Evolutionary conservation across 2,797 vertebrate genomes (phyloP).

Genomic region (Graptemys geographica): DNA sequence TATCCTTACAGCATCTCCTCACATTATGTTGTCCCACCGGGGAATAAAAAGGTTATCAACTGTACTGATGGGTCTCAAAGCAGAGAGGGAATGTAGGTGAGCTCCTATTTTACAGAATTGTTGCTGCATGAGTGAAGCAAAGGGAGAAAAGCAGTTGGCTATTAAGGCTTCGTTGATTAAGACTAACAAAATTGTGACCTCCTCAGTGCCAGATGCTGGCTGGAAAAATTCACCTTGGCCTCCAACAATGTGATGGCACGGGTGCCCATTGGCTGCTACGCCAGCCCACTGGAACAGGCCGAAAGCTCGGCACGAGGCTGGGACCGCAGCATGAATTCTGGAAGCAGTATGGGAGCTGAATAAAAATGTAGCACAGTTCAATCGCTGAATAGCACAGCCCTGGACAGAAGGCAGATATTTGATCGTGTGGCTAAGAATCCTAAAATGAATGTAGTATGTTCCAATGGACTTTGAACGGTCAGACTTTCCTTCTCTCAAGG

Average conservation of each 20-base stretch:
- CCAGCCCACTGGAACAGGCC: neutral
- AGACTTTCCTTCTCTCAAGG: neutral
- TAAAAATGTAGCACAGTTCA: neutral
- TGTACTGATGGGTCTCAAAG: neutral
- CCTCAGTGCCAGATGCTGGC: neutral
- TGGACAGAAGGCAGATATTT: neutral
- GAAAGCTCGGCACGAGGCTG: neutral
- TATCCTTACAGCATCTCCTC: neutral
- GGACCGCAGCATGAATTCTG: neutral
- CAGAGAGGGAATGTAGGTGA: neutral
- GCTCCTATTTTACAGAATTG: neutral
- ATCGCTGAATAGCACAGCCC: neutral
- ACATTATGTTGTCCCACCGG: neutral
- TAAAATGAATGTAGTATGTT: slow-evolving; percentile 49
- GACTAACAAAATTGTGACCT: neutral
- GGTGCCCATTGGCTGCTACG: neutral
- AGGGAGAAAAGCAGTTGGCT: neutral
- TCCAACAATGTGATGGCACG: slow-evolving; percentile 5
- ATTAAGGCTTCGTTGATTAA: slow-evolving; percentile 29
- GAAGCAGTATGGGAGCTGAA: neutral
- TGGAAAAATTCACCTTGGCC: neutral
- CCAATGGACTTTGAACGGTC: slow-evolving; percentile 22
- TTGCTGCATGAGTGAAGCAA: neutral
- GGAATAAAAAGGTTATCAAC: neutral
- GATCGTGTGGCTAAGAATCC: neutral